These are phyloP conservation scores for Octopus sinensis DNA, from an alignment of 1,140 invertebrate genomes.

Conservation along the genomic window DNA sequence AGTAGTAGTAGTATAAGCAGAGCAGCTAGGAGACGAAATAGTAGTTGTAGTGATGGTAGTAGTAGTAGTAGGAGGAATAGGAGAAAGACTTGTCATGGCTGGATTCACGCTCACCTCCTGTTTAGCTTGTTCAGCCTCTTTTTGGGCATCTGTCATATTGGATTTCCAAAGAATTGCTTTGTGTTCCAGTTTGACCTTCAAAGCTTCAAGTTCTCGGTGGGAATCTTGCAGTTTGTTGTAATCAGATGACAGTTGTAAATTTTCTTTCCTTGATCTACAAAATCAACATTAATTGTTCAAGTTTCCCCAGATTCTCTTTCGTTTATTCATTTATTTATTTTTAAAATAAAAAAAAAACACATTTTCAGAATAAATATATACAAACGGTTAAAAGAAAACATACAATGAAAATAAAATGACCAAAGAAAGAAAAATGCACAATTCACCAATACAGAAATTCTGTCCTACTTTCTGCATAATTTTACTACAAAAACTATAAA, in stretches of 20 bases:
- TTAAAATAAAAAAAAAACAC: not conserved
- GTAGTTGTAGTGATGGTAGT: not conserved
- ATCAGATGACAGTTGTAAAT: constrained; percentile 49
- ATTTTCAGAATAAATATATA: too few species aligned
- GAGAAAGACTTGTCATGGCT: not conserved
- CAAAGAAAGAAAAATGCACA: too few species aligned
- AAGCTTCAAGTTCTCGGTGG: constrained; percentile 50
- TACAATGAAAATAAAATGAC: too few species aligned
- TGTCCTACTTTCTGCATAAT: too few species aligned
- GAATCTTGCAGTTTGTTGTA: constrained; percentile 56
- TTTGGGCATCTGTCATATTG: constrained; percentile 55
- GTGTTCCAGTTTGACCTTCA: constrained; percentile 46
- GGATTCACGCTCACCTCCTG: constrained; percentile 48
- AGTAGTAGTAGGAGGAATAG: not conserved
- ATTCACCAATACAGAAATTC: too few species aligned
- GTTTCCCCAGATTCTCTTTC: not conserved
- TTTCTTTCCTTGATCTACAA: constrained; percentile 51
- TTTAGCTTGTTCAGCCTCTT: constrained; percentile 48
- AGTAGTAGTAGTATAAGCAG: not conserved
- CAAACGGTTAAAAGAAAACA: too few species aligned
- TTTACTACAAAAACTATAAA: too few species aligned
- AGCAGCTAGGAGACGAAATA: not conserved
- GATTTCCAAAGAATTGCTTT: constrained; percentile 41
- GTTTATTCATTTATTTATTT: not conserved
- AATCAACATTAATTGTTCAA: not conserved